Percentiles rank a stretch among this genome's conserved stretches.
Conservation (phyloP, 2,113 vertebrate species). For the Cyphomyrus plagiostoma region DNA sequence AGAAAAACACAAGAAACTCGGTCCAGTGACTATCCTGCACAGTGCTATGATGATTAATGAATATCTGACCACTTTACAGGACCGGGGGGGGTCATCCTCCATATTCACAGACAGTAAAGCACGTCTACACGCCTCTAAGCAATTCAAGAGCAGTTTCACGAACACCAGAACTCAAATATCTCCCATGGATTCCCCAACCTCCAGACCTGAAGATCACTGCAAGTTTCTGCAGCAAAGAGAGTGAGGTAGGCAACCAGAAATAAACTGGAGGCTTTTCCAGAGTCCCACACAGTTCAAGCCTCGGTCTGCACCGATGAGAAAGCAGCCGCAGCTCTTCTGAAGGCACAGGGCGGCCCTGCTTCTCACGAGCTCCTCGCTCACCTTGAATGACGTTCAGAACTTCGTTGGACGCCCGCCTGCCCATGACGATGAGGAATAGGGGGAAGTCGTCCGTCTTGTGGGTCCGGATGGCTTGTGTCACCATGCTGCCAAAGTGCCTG, state of each 20-base stretch:
- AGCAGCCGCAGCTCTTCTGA: neutral
- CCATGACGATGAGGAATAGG: conserved; percentile 95
- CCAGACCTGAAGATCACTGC: neutral
- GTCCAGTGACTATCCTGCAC: neutral
- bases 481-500: conserved; percentile 92
- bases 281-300: neutral
- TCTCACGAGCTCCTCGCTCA: conserved; percentile 41
- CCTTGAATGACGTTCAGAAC: conserved; percentile 99
- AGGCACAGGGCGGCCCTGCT: neutral
- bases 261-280: neutral
- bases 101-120: neutral
- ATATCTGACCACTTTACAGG: neutral
- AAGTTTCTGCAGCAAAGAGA: neutral
- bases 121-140: neutral
- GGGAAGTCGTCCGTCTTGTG: conserved; percentile 98
- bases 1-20: neutral
- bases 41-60: neutral
- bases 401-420: conserved; percentile 95
- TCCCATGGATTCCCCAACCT: neutral
- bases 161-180: neutral
- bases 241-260: neutral
- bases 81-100: neutral
- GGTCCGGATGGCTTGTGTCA: conserved; percentile 91
- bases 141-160: neutral
- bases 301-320: neutral